phyloP scores from a whole-genome alignment of 1,140 invertebrate species.

The Portunus trituberculatus region DNA sequence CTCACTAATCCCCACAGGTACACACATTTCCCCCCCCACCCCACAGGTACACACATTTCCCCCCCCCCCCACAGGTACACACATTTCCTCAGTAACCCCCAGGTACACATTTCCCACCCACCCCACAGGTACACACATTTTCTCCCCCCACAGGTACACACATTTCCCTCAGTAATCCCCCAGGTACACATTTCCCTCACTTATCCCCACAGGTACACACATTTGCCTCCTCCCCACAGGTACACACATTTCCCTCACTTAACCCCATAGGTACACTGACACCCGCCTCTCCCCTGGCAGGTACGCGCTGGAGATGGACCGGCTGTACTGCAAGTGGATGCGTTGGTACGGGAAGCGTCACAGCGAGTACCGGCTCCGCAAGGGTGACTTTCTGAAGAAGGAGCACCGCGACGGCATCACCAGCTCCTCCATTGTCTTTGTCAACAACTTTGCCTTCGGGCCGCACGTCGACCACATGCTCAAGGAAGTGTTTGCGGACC shows the following conservation, averaged over 20 bases:
- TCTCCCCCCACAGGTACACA: no score
- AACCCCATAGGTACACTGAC: neutral
- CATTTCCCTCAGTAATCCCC: no score
- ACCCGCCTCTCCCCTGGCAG: conserved; percentile 42
- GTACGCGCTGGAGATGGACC: conserved; percentile 82
- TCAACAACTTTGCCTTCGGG: conserved; percentile 99
- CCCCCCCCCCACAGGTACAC: no score
- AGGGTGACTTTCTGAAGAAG: conserved; percentile 94
- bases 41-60: no score
- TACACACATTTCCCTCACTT: neutral
- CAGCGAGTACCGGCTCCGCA: conserved; percentile 90
- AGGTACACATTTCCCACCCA: no score
- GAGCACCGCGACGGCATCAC: conserved; percentile 96
- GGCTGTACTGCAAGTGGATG: conserved; percentile 96
- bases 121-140: no score
- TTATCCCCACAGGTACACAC: no score
- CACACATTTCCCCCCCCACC: no score
- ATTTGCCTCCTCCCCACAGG: no score
- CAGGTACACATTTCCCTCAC: no score
- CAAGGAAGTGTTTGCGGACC: conserved; percentile 96
- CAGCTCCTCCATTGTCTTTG: conserved; percentile 96
- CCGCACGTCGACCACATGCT: conserved; percentile 97
- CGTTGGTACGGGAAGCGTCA: conserved; percentile 97
- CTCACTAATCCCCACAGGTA: no score
- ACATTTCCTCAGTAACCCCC: no score